Evolutionary conservation across 2,797 vertebrate species (phyloP).

Genomic region (Sebastes iracundus): DNA sequence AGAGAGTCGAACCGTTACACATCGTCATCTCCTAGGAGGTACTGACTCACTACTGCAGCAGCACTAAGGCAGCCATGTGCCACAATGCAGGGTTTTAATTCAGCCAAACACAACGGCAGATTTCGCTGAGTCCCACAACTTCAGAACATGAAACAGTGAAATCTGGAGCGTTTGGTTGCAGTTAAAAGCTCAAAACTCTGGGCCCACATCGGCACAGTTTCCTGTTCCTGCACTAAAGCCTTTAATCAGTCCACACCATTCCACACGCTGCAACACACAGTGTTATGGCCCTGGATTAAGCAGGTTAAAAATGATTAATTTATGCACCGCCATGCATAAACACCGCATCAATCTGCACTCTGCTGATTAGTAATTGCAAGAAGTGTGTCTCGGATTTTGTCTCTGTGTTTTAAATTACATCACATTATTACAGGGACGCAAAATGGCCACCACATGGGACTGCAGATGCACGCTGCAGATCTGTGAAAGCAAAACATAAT

Average conservation of each 20-base stretch:
- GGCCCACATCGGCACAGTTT: constrained; percentile 30
- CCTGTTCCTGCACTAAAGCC: constrained; percentile 25
- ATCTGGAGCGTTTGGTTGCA: constrained; percentile 36
- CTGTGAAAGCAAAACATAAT: constrained; percentile 27
- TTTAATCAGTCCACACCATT: constrained; percentile 47
- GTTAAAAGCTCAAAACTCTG: constrained; percentile 26
- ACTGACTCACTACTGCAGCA: neutral
- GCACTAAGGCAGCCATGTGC: constrained; percentile 34
- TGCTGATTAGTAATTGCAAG: constrained; percentile 47
- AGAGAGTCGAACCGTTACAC: neutral
- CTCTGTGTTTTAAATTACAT: constrained; percentile 2
- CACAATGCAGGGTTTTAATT: constrained; percentile 28
- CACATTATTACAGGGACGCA: constrained; percentile 22
- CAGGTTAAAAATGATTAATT: constrained; percentile 31
- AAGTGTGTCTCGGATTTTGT: constrained; percentile 2
- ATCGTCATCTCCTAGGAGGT: neutral
- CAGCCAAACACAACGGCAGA: constrained; percentile 35
- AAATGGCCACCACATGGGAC: constrained; percentile 17
- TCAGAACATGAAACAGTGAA: neutral
- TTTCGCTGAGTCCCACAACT: constrained; percentile 3
- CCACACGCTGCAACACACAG: constrained; percentile 53
- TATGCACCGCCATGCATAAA: constrained; percentile 54
- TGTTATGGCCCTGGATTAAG: constrained; percentile 48
- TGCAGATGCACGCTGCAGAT: constrained; percentile 23
- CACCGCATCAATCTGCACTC: constrained; percentile 44